A percentile compares a stretch with the other conserved stretches of the same genome.
Evolutionary conservation across 2,113 vertebrate genomes (phyloP).

Genomic region (Cynoglossus semilaevis): DNA sequence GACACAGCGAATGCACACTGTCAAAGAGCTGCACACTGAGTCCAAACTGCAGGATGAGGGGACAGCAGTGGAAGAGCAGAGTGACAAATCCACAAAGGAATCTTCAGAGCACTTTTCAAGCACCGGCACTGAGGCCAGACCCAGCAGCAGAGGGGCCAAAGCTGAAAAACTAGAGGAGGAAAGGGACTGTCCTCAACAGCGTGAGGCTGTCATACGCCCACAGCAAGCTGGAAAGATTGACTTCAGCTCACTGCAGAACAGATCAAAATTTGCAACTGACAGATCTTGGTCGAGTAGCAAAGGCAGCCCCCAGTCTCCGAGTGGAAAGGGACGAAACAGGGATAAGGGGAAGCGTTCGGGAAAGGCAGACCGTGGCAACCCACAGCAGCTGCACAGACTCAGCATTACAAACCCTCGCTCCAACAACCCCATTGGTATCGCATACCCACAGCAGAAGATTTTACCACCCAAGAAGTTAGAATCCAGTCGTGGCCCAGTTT

Average conservation of each 20-base stretch:
- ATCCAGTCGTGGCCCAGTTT: conserved; percentile 60
- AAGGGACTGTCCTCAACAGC: conserved; percentile 80
- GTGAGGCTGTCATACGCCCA: conserved; percentile 87
- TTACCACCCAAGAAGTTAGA: conserved; percentile 83
- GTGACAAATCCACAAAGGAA: conserved; percentile 68
- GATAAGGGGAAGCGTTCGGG: conserved; percentile 77
- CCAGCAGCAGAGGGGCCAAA: conserved; percentile 64
- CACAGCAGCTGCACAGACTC: conserved; percentile 86
- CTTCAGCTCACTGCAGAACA: conserved; percentile 83
- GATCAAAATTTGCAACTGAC: conserved; percentile 77
- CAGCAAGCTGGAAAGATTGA: conserved; percentile 85
- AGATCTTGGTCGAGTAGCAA: conserved; percentile 79
- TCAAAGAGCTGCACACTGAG: conserved; percentile 75
- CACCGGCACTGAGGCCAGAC: conserved; percentile 62
- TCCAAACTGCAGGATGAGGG: conserved; percentile 80
- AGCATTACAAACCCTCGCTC: conserved; percentile 79
- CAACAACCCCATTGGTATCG: conserved; percentile 84
- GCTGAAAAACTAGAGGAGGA: conserved; percentile 74
- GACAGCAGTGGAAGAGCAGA: conserved; percentile 74
- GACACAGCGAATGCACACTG: conserved; percentile 81
- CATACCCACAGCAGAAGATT: conserved; percentile 85
- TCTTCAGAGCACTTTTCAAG: conserved; percentile 67
- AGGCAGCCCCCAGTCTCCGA: conserved; percentile 78
- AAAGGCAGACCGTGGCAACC: conserved; percentile 79
- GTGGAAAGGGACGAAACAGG: conserved; percentile 76